phyloP scores from a whole-genome alignment of 2,888 invertebrate species.

The Salticus scenicus region DNA sequence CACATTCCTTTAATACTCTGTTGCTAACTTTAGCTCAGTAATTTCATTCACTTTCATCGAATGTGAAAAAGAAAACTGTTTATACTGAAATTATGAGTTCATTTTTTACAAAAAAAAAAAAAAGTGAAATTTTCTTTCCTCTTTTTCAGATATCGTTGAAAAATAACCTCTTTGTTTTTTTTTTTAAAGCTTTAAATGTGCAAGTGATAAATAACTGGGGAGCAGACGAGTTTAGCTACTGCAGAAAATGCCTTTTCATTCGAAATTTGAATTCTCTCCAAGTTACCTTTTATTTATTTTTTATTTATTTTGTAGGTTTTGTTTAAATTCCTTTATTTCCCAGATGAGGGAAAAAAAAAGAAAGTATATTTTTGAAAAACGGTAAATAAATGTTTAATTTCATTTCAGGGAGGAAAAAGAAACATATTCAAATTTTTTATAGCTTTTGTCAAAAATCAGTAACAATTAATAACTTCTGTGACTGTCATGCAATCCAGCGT shows the following conservation, averaged over 20 bases:
- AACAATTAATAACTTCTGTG: too few species aligned
- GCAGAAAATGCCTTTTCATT: conserved; percentile 3
- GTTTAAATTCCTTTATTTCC: too few species aligned
- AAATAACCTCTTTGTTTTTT: not conserved
- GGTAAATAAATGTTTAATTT: too few species aligned
- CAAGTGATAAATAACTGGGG: not conserved
- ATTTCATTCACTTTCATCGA: too few species aligned
- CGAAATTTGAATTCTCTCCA: conserved; percentile 6
- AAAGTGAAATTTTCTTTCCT: not conserved
- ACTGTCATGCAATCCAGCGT: too few species aligned
- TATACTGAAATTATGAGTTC: not conserved
- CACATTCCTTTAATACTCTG: too few species aligned
- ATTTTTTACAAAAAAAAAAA: not conserved
- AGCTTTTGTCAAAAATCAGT: too few species aligned
- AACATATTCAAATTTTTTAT: too few species aligned
- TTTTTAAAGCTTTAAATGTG: not conserved
- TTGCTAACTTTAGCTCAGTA: too few species aligned
- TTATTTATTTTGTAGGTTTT: not conserved
- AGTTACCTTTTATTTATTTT: not conserved
- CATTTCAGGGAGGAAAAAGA: too few species aligned
- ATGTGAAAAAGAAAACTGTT: not conserved
- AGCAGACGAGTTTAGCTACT: not conserved
- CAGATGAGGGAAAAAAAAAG: too few species aligned
- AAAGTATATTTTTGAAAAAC: too few species aligned
- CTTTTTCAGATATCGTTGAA: not conserved